Base-by-base conservation (phyloP, 2,888 invertebrate genomes). In the Dryococelus australis region DNA sequence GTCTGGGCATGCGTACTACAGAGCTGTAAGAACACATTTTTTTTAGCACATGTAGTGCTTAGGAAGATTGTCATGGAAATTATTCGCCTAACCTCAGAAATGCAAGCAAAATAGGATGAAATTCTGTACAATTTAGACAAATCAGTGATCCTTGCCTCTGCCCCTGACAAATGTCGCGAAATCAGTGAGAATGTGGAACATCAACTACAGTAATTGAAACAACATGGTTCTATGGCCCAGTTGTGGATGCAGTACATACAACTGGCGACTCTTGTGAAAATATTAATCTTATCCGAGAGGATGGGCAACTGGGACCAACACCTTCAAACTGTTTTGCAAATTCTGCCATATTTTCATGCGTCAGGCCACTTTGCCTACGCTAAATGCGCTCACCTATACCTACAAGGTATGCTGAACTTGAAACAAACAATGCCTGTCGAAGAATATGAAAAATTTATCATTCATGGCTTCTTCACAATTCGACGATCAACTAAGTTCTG, bases 291-390 rank as follows among this genome's bases (percentile, higher is more conserved):
- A 43, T 79, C 87, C 78, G 88, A 88, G 43, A 47, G 87, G 24
- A n/a, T n/a, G n/a, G n/a, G n/a, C n/a, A n/a, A n/a, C n/a, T n/a
- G n/a, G n/a, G n/a, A n/a, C n/a, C n/a, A 87, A 28, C 87, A 89
- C 86, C 86, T 89, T 85, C n/a, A 87, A 35, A 89, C 87, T 84
- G 84, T 89, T 65, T 26, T 78, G 80, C 35, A 43, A 26, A 88
- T 89, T 79, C 26, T 89, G 10, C 88, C 88, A 20, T 88, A 65
- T 80, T 89, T 88, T 83, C 87, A 89, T 84, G 88, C 88, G 26
- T 84, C 65, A 79, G 90, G 90, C 0, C 90, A 90, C 87, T 88
- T 88, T 16, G 84, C 51, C 20, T 89, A 90, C 86, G 88, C 88
- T n/a, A n/a, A n/a, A n/a, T n/a, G n/a, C n/a, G n/a, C n/a, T n/a